These are phyloP conservation scores for Bombus soroeensis DNA, from an alignment of 1,140 invertebrate species.

Conservation along the genomic window DNA sequence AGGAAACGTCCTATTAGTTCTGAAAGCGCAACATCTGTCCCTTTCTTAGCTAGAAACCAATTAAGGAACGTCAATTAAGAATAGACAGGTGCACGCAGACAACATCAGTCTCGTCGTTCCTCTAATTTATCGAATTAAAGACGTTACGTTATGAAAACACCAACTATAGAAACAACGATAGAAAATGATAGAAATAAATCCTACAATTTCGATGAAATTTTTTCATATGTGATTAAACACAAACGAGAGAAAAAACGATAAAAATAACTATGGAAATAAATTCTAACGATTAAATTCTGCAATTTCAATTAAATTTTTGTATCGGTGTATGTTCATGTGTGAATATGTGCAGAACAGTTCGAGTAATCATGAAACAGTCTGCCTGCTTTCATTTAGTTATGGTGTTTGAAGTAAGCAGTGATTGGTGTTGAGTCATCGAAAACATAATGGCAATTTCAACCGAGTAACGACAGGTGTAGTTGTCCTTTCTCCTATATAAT, in stretches of 20 bases:
- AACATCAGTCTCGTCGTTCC: not conserved
- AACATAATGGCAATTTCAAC: constrained; percentile 12
- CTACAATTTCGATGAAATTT: no score
- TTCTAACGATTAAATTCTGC: no score
- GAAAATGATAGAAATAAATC: no score
- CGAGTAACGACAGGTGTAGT: constrained; percentile 13
- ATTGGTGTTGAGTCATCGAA: not conserved
- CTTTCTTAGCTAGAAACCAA: constrained; percentile 22
- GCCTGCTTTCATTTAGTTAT: not conserved
- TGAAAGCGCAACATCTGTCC: constrained; percentile 7
- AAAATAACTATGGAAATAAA: not conserved
- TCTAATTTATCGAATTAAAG: not conserved
- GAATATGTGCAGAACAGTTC: not conserved
- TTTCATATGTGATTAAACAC: no score
- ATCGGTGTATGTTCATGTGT: not conserved
- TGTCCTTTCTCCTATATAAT: constrained; percentile 19
- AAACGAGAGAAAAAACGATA: not conserved
- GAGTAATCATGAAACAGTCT: not conserved
- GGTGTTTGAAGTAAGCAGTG: not conserved
- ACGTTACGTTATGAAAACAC: not conserved
- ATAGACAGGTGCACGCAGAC: constrained; percentile 17
- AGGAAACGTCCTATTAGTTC: constrained; percentile 32
- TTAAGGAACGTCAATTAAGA: constrained; percentile 4
- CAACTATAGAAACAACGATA: no score
- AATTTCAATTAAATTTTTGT: not conserved